Evolutionary conservation across 35 echinoderm and acorn worm species (phyloP), one percentile per base, ranked within the genome.

Genomic region (Diadema setosum): DNA sequence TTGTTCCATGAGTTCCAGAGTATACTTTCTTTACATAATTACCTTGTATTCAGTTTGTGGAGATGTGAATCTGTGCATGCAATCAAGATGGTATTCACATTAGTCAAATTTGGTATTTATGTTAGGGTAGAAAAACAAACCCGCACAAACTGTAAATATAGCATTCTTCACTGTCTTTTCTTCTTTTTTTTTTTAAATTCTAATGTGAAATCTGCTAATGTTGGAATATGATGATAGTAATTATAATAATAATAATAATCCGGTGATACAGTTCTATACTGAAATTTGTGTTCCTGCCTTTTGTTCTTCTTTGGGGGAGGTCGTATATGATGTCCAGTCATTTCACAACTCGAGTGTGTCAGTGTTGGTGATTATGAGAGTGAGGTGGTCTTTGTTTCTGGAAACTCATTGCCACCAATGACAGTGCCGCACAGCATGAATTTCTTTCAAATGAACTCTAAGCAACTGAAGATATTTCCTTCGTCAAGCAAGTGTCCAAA

Each of bases 111-210:
- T 26, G 17, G 73, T 76, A 43, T 25, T 76, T 40, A 25, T 76
- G 70, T 78, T 21, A 44, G 7, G 37, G 39, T 78, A 78, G 29
- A 24, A n/a, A 44, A 1, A 78, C 39, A 6, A 44, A 78, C 34
- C 73, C 44, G 73, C 73, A 78, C 73, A 78, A 78, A 26, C 9
- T 78, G 73, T 78, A 78, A 33, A 78, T 78, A 78, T 5, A 67
- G 37, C 21, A 16, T 42, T 78, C 24, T 78, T 52, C n/a, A 11
- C 48, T 52, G 9, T 52, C n/a, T 52, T 52, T 52, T 9, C 48
- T n/a, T 52, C n/a, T 52, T 52, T 52, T 9, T 52, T 9, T 11
- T 52, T 52, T 9, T 52, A 52, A n/a, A n/a, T n/a, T n/a, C n/a
- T n/a, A n/a, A n/a, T n/a, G n/a, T n/a, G n/a, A n/a, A n/a, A n/a